These are phyloP conservation scores for Peromyscus polionotus DNA, from an alignment of 2,113 vertebrate species.

Conservation along the genomic window DNA sequence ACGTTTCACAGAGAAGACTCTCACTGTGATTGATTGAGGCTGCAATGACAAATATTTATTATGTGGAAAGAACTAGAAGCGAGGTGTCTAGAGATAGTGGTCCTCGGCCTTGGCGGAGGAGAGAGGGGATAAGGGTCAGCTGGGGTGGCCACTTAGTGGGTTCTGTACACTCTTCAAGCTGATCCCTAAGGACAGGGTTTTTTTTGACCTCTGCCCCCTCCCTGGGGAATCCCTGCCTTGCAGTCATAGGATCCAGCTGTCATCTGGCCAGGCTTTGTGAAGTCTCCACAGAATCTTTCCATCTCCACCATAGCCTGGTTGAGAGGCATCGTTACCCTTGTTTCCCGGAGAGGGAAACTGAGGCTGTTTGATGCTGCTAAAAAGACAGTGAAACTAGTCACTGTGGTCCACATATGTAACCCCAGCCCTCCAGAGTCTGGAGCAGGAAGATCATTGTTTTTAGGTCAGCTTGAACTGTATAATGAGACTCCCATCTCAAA, in stretches of 20 bases:
- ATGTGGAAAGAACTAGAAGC: neutral
- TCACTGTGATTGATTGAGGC: neutral
- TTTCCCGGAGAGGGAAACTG: neutral
- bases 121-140: neutral
- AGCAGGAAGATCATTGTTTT: neutral
- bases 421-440: neutral
- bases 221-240: rapidly evolving
- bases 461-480: neutral
- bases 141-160: neutral
- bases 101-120: neutral
- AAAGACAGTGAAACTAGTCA: neutral
- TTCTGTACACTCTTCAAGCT: neutral
- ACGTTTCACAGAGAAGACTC: neutral
- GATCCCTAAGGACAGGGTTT: neutral
- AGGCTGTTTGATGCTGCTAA: neutral
- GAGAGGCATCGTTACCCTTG: neutral
- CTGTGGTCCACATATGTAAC: neutral
- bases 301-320: neutral
- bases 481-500: neutral
- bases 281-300: neutral
- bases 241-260: neutral
- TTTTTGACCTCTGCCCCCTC: neutral
- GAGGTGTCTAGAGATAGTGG: conserved; percentile 7
- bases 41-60: neutral
- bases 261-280: neutral